These are phyloP conservation scores for Lumbricus terrestris DNA, from an alignment of 2,888 invertebrate genomes.

Conservation along the genomic window DNA sequence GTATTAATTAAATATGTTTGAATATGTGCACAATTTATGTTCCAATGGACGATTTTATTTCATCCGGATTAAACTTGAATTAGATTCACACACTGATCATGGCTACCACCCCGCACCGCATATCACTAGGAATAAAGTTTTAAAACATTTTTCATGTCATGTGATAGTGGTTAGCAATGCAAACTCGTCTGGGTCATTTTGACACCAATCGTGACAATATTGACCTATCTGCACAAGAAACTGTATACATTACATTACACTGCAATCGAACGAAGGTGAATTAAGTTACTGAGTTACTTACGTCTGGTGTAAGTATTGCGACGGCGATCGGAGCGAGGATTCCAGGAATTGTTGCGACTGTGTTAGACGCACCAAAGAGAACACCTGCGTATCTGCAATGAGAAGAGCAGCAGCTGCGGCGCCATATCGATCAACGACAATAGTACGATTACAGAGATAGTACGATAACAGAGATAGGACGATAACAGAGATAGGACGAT, in stretches of 20 bases:
- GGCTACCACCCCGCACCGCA: too few relatives aligned
- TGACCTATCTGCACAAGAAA: too few relatives aligned
- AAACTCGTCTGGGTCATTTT: too few relatives aligned
- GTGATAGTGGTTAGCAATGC: too few relatives aligned
- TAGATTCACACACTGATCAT: not conserved
- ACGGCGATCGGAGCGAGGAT: conserved; percentile 54
- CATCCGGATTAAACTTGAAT: not conserved
- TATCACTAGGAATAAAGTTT: too few relatives aligned
- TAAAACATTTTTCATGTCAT: too few relatives aligned
- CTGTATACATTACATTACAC: too few relatives aligned
- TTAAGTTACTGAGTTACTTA: conserved; percentile 24
- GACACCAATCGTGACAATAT: too few relatives aligned
- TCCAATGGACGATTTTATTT: not conserved
- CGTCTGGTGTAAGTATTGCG: conserved; percentile 49
- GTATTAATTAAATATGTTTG: too few relatives aligned
- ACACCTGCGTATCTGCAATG: conserved; percentile 50
- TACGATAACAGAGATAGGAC: not conserved
- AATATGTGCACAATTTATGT: not conserved
- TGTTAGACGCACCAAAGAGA: conserved; percentile 57
- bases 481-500: not conserved
- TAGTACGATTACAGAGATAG: not conserved
- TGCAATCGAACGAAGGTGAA: not conserved
- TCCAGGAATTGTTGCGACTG: conserved; percentile 55
- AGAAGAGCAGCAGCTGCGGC: too few relatives aligned
- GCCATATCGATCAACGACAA: not conserved